Evolutionary conservation across 2,113 vertebrate genomes (phyloP).

Genomic region (Carettochelys insculpta): DNA sequence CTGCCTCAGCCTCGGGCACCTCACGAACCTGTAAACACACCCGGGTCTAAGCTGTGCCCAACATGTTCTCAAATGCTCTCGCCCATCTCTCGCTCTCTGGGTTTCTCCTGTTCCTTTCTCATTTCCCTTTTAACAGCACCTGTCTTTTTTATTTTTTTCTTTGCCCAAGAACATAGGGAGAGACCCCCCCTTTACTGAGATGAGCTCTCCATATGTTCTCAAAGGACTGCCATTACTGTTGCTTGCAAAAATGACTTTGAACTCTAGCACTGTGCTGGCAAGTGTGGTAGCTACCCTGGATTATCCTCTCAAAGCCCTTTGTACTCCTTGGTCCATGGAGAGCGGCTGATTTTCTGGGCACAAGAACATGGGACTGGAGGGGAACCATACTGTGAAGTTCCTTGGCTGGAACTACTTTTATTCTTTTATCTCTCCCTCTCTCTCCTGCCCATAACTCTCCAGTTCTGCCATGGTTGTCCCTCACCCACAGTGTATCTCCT

Average conservation of each 20-base stretch:
- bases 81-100: neutral
- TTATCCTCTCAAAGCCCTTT: neutral
- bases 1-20: conserved; percentile 74
- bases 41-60: conserved; percentile 77
- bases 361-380: neutral
- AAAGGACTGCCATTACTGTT: neutral
- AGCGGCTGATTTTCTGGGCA: conserved; percentile 26
- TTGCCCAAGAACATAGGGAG: neutral
- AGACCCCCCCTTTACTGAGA: neutral
- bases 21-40: conserved; percentile 90
- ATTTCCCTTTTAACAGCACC: fast-evolving
- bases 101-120: neutral
- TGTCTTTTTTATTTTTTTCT: neutral
- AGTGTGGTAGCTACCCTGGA: neutral
- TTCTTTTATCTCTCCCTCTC: conserved; percentile 44
- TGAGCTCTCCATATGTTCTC: conserved; percentile 31
- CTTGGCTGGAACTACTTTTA: conserved; percentile 62
- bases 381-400: conserved; percentile 53
- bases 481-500: neutral
- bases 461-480: conserved; percentile 1
- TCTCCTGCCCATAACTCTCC: neutral
- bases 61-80: neutral
- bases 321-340: neutral
- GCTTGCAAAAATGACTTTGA: conserved; percentile 22
- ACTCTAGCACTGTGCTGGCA: neutral